Conservation (phyloP, 2,113 vertebrate genomes). For the Platichthys stellatus region DNA sequence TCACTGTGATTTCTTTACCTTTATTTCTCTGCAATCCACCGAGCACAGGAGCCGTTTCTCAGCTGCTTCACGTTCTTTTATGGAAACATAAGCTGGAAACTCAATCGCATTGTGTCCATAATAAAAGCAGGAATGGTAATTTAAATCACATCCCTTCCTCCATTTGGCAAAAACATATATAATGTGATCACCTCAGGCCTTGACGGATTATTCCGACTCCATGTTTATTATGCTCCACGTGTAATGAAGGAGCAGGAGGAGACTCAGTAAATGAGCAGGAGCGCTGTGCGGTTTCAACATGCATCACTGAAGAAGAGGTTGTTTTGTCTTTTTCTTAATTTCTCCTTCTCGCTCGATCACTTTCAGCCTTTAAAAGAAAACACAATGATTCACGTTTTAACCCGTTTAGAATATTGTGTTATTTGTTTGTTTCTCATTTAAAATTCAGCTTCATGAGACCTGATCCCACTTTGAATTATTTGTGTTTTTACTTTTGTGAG, state of each 20-base stretch:
- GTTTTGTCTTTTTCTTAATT: no score
- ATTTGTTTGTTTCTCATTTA: no score
- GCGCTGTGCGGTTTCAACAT: no score
- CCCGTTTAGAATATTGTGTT: no score
- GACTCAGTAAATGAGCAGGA: background rate
- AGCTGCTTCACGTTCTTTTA: background rate
- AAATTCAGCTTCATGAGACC: no score
- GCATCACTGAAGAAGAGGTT: no score
- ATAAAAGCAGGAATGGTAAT: background rate
- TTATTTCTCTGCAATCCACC: constrained; percentile 23
- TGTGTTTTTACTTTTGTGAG: no score
- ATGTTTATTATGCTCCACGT: background rate
- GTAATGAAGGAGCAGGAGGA: background rate
- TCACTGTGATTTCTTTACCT: constrained; percentile 23
- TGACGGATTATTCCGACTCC: background rate
- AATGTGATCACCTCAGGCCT: background rate
- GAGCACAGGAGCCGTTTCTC: background rate
- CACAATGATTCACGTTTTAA: no score
- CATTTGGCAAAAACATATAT: background rate
- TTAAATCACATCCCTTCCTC: background rate
- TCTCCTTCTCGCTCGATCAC: no score
- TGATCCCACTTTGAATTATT: no score
- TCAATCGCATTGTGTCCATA: background rate
- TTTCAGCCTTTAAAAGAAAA: no score
- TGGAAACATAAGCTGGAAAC: background rate